Percentiles rank a stretch among this genome's conserved stretches.
These are phyloP conservation scores for Acanthosepion lycidas DNA, from an alignment of 2,888 invertebrate species.

Conservation along the genomic window DNA sequence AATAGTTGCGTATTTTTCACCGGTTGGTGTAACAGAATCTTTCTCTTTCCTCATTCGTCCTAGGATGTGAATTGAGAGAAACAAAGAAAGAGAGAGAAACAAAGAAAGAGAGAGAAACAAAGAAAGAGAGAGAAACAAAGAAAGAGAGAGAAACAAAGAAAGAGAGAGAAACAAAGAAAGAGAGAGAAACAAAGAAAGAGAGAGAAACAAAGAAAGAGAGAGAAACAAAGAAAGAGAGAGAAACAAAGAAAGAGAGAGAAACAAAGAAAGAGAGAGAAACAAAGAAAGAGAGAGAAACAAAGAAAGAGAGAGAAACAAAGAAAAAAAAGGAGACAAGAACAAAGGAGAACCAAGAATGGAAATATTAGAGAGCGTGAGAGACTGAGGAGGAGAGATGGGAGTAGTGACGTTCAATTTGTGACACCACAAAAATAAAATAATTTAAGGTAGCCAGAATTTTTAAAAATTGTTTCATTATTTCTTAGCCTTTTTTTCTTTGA, in stretches of 20 bases:
- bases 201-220: neutral
- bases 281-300: accelerated
- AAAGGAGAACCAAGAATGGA: too few relatives aligned
- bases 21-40: too few relatives aligned
- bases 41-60: too few relatives aligned
- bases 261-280: accelerated
- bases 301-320: neutral
- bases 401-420: too few relatives aligned
- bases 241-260: neutral
- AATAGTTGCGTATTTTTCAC: too few relatives aligned
- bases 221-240: neutral
- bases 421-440: too few relatives aligned
- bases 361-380: neutral
- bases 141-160: neutral
- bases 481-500: neutral
- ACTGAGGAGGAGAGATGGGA: too few relatives aligned
- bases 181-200: neutral
- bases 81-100: too few relatives aligned
- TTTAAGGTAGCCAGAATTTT: too few relatives aligned
- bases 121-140: accelerated
- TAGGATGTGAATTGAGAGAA: too few relatives aligned
- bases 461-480: too few relatives aligned
- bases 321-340: neutral
- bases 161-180: neutral
- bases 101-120: neutral